Evolutionary conservation across 2,113 vertebrate species (phyloP).

Genomic region (Geococcyx californianus): DNA sequence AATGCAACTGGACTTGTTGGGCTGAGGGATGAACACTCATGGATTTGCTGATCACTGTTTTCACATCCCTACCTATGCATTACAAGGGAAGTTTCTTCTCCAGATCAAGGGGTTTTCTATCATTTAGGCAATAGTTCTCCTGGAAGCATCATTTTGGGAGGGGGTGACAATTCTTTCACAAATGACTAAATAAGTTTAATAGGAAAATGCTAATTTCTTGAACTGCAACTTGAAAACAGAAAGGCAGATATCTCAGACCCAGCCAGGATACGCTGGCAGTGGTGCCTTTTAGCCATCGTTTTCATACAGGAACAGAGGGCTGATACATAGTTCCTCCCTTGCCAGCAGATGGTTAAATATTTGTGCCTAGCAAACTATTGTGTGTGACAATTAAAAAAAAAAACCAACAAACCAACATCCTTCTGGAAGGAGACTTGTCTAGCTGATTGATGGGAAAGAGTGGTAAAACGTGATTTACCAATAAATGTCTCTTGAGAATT

Average conservation of each 20-base stretch:
- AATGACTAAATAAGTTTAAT: background rate
- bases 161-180: background rate
- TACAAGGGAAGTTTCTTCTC: background rate
- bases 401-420: no score
- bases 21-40: background rate
- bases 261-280: background rate
- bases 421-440: no score
- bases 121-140: background rate
- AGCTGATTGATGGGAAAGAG: conserved; percentile 52
- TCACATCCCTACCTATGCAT: background rate
- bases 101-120: background rate
- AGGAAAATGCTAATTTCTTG: background rate
- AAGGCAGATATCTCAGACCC: background rate
- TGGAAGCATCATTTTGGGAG: background rate
- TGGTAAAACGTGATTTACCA: conserved; percentile 63
- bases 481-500: conserved; percentile 73
- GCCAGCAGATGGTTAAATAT: background rate
- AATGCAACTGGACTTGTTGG: background rate
- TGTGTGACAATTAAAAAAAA: background rate
- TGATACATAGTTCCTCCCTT: conserved; percentile 33
- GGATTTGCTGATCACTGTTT: background rate
- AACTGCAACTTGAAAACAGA: background rate
- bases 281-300: background rate
- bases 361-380: background rate
- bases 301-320: background rate